Base-by-base conservation (phyloP, 2,797 vertebrate genomes). In the Notolabrus celidotus region DNA sequence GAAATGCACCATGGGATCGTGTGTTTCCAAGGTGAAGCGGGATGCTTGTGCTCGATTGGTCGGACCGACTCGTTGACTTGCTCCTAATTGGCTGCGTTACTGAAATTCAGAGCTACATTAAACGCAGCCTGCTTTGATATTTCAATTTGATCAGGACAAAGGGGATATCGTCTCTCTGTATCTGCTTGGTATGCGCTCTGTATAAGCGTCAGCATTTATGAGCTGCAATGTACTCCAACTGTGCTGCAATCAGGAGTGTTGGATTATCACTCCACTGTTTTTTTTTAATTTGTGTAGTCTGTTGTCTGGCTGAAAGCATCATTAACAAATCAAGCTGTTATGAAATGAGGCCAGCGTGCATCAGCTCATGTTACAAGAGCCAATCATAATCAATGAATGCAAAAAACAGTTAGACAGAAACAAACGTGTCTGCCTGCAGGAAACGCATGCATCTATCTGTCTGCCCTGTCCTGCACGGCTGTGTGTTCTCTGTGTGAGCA, bases 1-100 rank as follows among this genome's bases (percentile, higher is more conserved):
- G 83, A 92, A 92, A 92, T 89, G 89, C 92, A 88, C 89, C 85
- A 89, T 85, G 91, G 89, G 92, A 92, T 89, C 10, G 83, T 72
- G 79, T 85, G 92, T 91, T 91, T 92, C 88, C 89, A 90, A 89
- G 90, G 90, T 90, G 87, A 92, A 88, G 89, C 45, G 20, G 85
- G 89, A 91, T 91, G 88, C 89, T 89, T 11, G 70, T 59, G 51
- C 78, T 85, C 83, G 27, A 90, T 92, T 92, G 90, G 90, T 86
- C 83, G 88, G 83, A 52, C 15, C 8, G 45, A 77, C 60, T 77
- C 53, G 50, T 78, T 58, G 72, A 82, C 86, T 86, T 59, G 74
- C 77, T 83, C 61, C 83, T 87, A 89, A 89, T 86, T 88, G 86
- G 80, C 80, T 82, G 70, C 20, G n/a, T 87, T 76, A 10, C 50